phyloP scores from a whole-genome alignment of 2,797 vertebrate genomes.

The Muraenolepis orangiensis region DNA sequence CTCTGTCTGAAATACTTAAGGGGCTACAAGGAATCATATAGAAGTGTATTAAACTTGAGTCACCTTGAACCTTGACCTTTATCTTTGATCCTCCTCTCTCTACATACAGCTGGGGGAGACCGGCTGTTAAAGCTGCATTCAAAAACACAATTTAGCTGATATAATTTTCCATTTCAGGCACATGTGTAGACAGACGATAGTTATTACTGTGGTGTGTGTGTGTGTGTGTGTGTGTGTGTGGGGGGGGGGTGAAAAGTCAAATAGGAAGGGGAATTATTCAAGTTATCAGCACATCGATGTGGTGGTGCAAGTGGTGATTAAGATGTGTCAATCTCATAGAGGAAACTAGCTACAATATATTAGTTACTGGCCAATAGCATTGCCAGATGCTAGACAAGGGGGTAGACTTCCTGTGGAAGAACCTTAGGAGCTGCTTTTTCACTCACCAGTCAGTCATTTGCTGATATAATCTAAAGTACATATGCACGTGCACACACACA shows the following conservation, averaged over 20 bases:
- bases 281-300: neutral
- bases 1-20: no score
- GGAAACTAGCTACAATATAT: conserved; percentile 21
- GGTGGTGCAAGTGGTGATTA: neutral
- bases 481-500: conserved; percentile 9
- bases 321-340: neutral
- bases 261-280: neutral
- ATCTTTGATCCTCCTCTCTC: no score
- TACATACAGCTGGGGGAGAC: no score
- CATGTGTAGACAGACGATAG: neutral
- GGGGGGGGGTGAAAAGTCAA: neutral
- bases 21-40: no score
- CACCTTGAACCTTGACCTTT: no score
- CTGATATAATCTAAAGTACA: conserved; percentile 15
- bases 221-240: neutral
- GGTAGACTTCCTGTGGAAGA: conserved; percentile 56
- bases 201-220: neutral
- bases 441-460: conserved; percentile 17
- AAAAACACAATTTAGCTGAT: no score
- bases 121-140: no score
- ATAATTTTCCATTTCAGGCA: neutral
- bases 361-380: conserved; percentile 63
- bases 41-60: no score
- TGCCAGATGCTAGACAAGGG: conserved; percentile 68
- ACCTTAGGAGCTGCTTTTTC: conserved; percentile 24